These are phyloP conservation scores for Limnothrissa miodon DNA, from an alignment of 2,113 vertebrate genomes.

Conservation along the genomic window DNA sequence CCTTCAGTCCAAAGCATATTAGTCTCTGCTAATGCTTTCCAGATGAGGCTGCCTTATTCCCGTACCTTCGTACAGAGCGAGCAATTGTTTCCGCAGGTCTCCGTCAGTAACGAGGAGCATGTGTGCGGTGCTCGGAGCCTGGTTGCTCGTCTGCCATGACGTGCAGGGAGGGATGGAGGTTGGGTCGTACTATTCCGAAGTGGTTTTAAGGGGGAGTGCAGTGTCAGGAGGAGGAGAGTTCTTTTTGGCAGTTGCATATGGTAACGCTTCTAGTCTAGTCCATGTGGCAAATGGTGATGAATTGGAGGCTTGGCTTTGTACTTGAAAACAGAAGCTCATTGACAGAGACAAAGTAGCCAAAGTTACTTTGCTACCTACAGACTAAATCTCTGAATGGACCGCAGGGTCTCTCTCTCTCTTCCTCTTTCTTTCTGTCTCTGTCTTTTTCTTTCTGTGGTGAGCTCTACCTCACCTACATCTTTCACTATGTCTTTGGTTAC, in stretches of 20 bases:
- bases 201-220: not conserved
- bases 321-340: constrained; percentile 27
- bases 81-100: constrained; percentile 57
- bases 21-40: constrained; percentile 63
- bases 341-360: not conserved
- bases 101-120: constrained; percentile 56
- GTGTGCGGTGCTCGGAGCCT: constrained; percentile 41
- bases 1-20: constrained; percentile 50
- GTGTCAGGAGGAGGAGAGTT: not conserved
- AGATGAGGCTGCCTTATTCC: constrained; percentile 54
- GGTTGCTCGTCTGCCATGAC: not conserved
- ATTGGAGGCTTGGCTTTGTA: constrained; percentile 11
- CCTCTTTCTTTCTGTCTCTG: not conserved
- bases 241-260: constrained; percentile 22
- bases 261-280: constrained; percentile 20
- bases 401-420: not conserved
- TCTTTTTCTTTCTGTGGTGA: not conserved
- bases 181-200: constrained; percentile 32
- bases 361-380: not conserved
- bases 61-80: constrained; percentile 46
- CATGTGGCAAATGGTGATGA: constrained; percentile 3
- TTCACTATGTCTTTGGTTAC: not conserved
- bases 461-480: not conserved
- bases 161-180: not conserved
- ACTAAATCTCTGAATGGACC: not conserved